These are phyloP conservation scores for Agrilus cyanescens DNA, from an alignment of 2,888 invertebrate genomes.

Conservation along the genomic window DNA sequence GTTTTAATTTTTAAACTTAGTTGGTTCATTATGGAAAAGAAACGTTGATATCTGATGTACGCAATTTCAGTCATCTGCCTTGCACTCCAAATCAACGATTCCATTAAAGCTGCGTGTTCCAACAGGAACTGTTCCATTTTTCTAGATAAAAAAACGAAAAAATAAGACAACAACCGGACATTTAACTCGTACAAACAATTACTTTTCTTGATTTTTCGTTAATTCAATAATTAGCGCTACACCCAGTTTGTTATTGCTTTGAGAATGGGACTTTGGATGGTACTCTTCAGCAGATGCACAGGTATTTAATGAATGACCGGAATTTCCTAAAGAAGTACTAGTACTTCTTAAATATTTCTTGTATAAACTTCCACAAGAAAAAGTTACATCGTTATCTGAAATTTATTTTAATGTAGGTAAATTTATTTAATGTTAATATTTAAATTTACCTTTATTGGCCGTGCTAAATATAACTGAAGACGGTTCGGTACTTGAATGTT, in stretches of 20 bases:
- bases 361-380: slow-evolving; percentile 39
- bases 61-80: slow-evolving; percentile 55
- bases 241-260: slow-evolving; percentile 43
- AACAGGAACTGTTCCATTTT: slow-evolving; percentile 63
- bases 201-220: slow-evolving; percentile 43
- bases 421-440: no score
- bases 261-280: slow-evolving; percentile 16
- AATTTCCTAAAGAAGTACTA: slow-evolving; percentile 41
- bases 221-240: slow-evolving; percentile 53
- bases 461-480: neutral
- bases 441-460: no score
- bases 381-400: slow-evolving; percentile 12
- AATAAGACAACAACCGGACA: neutral
- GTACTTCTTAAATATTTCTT: slow-evolving; percentile 42
- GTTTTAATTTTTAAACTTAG: slow-evolving; percentile 34
- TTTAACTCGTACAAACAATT: slow-evolving; percentile 16
- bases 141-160: slow-evolving; percentile 29
- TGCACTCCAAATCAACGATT: slow-evolving; percentile 59
- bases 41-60: slow-evolving; percentile 40
- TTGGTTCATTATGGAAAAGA: slow-evolving; percentile 42
- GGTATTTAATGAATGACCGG: slow-evolving; percentile 18
- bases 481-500: slow-evolving; percentile 13
- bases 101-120: slow-evolving; percentile 67
- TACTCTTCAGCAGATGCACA: slow-evolving; percentile 18
- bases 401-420: no score